Base-by-base conservation (phyloP, 2,888 invertebrate species). In the Tribolium freemani region DNA sequence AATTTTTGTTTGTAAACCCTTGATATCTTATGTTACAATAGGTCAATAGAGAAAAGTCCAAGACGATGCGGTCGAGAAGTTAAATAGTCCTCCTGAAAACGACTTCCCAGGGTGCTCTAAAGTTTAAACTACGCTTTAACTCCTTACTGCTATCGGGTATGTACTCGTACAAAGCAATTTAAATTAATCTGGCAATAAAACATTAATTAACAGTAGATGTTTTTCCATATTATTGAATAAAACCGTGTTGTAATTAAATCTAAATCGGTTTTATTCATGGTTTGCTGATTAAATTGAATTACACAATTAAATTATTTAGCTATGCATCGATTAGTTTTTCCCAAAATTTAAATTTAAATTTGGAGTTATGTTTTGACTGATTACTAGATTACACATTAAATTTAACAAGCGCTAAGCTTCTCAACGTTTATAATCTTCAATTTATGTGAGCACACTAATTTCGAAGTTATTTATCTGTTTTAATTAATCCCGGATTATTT, bases 71-170 rank as follows among this genome's bases (percentile, higher is more conserved):
- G 48, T 48, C 10, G 48, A 48, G 48, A 48, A 48, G 16, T n/a
- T 51, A 51, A 50, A 20, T 51, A 20, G 20, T 20, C 20, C 51
- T 20, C 16, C 51, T 21, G 51, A 51, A 51, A 51, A 51, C 51
- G 51, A 51, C 51, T 20, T 51, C 9, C 51, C 5, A 51, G 51
- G 51, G 51, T 51, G 51, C 13, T 51, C 20, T 51, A 16, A 51
- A 51, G 20, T 16, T 26, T 26, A 26, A 26, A 26, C 5, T 5
- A 26, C 5, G 4, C 5, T 26, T 26, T 5, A 26, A 26, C 5
- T 26, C 5, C 26, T 26, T 26, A 26, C 4, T 26, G 5, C 5
- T 26, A 26, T 16, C 2, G 16, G 16, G 26, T 26, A 26, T 16
- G 26, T 26, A 26, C 5, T 26, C 26, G 26, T 5, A 38, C 38